Conservation (phyloP, 2,888 invertebrate genomes). For the Phalera bucephala region DNA sequence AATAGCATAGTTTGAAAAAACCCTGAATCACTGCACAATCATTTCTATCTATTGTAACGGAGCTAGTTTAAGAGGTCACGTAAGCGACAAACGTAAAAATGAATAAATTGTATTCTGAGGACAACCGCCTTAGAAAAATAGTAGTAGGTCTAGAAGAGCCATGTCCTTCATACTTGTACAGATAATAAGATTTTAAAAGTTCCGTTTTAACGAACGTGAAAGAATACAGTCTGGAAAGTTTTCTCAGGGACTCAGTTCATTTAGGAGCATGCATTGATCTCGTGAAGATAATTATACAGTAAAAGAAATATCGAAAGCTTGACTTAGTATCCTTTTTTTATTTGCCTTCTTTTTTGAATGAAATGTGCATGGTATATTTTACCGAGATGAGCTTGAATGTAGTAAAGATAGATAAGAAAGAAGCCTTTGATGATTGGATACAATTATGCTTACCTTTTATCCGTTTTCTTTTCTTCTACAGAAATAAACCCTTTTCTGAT, state of each 20-base stretch:
- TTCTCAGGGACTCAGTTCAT: constrained; percentile 6
- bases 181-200: constrained; percentile 2
- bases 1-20: no score
- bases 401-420: neutral
- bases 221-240: constrained; percentile 22
- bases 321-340: neutral
- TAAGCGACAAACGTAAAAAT: neutral
- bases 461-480: no score
- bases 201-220: constrained; percentile 4
- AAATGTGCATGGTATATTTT: neutral
- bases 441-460: no score
- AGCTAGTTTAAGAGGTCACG: neutral
- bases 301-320: neutral
- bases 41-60: neutral
- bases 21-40: neutral
- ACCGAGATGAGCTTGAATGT: neutral
- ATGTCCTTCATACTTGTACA: neutral
- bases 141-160: neutral
- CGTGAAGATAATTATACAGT: neutral
- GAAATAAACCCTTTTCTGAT: no score
- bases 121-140: neutral
- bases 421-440: neutral
- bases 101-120: no score
- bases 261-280: constrained; percentile 14
- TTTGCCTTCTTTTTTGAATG: neutral